Evolutionary conservation across 2,113 vertebrate genomes (phyloP), one percentile per base, ranked within the genome.

Genomic region (Gymnogyps californianus): DNA sequence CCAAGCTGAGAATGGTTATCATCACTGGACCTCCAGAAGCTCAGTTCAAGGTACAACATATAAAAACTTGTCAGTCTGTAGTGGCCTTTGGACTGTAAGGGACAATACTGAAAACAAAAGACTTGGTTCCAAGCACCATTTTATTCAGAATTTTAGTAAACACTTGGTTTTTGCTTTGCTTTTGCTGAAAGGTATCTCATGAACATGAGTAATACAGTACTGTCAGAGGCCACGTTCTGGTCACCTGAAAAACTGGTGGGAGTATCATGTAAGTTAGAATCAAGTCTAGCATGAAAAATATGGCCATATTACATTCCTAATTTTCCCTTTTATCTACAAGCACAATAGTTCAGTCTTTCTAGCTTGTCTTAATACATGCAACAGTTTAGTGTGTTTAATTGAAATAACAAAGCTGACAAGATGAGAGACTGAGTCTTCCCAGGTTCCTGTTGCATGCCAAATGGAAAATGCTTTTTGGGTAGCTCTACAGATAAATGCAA

Each of bases 21-120:
- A 99, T 99, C 61, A 98, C 98, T 36, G 99, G 99, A 94, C 99
- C 99, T 11, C 99, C 99, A 81, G 99, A 99, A 98, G 99, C 99
- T 98, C 99, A 99, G 96, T 99, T 99, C 97, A 99, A 99, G 99
- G 99, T 99, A 98, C 32, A 82, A 62, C 11, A 65, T 67, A 24
- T 5, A 38, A 74, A 87, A 79, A 47, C 54, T 46, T 88, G 47
- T 62, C 66, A 59, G 55, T 79, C 10, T 71, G 28, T 61, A 47
- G 44, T 29, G 34, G 55, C 46, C 78, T 96, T 81, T 72, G 34
- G 42, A n/a, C 31, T 26, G 9, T 54, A 84, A 83, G 22, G 67
- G 25, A 61, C 58, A 71, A 32, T 11, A 67, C 0, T 59, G 80
- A 87, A 87, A 93, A 38, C 18, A 36, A 58, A 85, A 36, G 19